These are phyloP conservation scores for Protaetia brevitarsis DNA, from an alignment of 1,140 invertebrate species.

Conservation along the genomic window DNA sequence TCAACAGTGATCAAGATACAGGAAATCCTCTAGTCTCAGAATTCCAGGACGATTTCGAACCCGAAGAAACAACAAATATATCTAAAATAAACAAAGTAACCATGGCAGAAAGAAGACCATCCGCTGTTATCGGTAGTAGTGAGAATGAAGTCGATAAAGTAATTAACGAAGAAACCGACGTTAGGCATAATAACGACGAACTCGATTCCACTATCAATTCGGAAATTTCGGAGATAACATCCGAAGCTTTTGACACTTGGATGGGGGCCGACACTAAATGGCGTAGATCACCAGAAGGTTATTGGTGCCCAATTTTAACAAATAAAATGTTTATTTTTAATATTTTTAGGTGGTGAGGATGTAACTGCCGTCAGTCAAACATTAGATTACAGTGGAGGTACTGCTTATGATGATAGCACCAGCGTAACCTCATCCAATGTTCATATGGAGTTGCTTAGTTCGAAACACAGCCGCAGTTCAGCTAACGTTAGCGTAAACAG, in stretches of 20 bases:
- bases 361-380: constrained; percentile 51
- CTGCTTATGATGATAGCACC: constrained; percentile 50
- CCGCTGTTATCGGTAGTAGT: constrained; percentile 38
- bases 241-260: constrained; percentile 58
- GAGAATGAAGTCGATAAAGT: constrained; percentile 42
- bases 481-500: constrained; percentile 49
- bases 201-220: constrained; percentile 49
- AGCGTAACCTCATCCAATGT: constrained; percentile 58
- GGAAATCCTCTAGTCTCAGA: constrained; percentile 82
- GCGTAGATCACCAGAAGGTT: constrained; percentile 60
- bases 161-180: constrained; percentile 40
- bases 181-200: constrained; percentile 50
- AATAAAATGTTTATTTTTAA: neutral
- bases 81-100: constrained; percentile 31
- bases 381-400: constrained; percentile 55
- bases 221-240: constrained; percentile 53
- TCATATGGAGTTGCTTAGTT: constrained; percentile 53
- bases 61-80: constrained; percentile 54
- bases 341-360: constrained; percentile 53
- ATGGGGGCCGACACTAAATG: constrained; percentile 56
- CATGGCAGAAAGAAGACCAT: constrained; percentile 6
- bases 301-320: neutral
- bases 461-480: constrained; percentile 50
- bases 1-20: constrained; percentile 69
- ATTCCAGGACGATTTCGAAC: constrained; percentile 83